phyloP scores from a whole-genome alignment of 53 echinoderm and acorn worm genomes.

The Zoroaster sp. region DNA sequence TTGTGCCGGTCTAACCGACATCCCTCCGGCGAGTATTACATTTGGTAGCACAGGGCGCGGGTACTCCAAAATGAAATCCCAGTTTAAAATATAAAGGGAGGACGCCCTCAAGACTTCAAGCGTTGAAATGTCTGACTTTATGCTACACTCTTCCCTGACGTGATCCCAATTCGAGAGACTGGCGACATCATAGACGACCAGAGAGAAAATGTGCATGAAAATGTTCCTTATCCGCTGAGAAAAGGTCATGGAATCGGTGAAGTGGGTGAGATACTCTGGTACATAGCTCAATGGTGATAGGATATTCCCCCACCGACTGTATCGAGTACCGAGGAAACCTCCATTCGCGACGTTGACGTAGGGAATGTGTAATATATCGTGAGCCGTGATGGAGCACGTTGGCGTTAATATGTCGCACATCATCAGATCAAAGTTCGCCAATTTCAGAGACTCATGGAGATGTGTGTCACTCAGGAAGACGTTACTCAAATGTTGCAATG shows the following conservation, averaged over 20 bases:
- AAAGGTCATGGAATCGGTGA: constrained; percentile 69
- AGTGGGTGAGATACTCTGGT: constrained; percentile 60
- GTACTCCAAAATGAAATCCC: constrained; percentile 69
- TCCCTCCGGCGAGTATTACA: constrained; percentile 19
- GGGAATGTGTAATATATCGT: neutral
- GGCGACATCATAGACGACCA: constrained; percentile 18
- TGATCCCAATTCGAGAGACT: neutral
- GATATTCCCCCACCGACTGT: constrained; percentile 19
- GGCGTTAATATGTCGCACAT: neutral
- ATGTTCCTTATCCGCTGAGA: constrained; percentile 45
- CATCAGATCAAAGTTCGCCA: neutral
- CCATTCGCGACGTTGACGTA: constrained; percentile 39
- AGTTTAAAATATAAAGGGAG: constrained; percentile 55
- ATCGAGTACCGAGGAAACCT: constrained; percentile 22
- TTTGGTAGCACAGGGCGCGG: constrained; percentile 69
- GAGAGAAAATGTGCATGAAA: neutral
- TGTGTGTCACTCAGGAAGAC: neutral
- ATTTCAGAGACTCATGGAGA: neutral
- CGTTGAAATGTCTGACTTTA: neutral
- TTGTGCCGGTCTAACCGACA: neutral
- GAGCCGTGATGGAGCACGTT: neutral
- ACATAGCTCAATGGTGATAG: constrained; percentile 68
- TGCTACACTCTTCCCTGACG: neutral
- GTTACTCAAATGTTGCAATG: rapidly evolving
- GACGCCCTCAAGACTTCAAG: constrained; percentile 29